Percentiles rank a stretch among this genome's conserved stretches.
Evolutionary conservation across 2,888 invertebrate species (phyloP).

Genomic region (Oxystoma pomonae): DNA sequence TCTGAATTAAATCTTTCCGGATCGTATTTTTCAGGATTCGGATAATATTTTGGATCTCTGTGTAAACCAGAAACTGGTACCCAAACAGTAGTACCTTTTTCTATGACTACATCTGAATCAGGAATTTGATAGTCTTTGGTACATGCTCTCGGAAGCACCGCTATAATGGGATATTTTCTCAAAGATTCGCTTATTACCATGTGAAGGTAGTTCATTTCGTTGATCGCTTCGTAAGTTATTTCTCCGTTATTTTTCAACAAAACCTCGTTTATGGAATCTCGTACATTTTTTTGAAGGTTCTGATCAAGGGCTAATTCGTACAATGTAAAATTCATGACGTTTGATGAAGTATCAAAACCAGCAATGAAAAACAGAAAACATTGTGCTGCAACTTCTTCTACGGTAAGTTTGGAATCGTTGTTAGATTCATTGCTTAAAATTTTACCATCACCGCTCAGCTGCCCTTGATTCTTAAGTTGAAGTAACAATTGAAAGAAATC

Average conservation of each 20-base stretch:
- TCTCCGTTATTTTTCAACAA: slow-evolving; percentile 21
- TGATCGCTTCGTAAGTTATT: slow-evolving; percentile 25
- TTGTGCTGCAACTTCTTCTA: slow-evolving; percentile 19
- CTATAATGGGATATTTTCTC: not conserved
- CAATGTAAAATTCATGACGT: slow-evolving; percentile 28
- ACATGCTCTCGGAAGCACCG: not conserved
- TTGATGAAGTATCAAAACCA: slow-evolving; percentile 30
- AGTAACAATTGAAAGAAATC: slow-evolving; percentile 5
- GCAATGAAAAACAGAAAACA: slow-evolving; percentile 27
- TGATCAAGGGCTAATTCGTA: slow-evolving; percentile 25
- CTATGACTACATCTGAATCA: not conserved
- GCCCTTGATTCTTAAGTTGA: slow-evolving; percentile 5
- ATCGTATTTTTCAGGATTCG: slow-evolving; percentile 1
- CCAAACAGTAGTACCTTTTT: not conserved
- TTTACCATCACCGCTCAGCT: not conserved
- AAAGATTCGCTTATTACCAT: slow-evolving; percentile 15
- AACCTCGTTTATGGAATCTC: slow-evolving; percentile 20
- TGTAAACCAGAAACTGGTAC: slow-evolving; percentile 2
- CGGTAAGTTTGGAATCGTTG: not conserved
- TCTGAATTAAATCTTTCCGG: not conserved
- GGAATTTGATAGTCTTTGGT: slow-evolving; percentile 1
- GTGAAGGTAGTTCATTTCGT: slow-evolving; percentile 27
- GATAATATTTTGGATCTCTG: not conserved
- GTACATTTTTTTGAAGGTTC: slow-evolving; percentile 24
- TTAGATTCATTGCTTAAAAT: not conserved